phyloP scores from a whole-genome alignment of 1,140 invertebrate genomes.

The Solen grandis region DNA sequence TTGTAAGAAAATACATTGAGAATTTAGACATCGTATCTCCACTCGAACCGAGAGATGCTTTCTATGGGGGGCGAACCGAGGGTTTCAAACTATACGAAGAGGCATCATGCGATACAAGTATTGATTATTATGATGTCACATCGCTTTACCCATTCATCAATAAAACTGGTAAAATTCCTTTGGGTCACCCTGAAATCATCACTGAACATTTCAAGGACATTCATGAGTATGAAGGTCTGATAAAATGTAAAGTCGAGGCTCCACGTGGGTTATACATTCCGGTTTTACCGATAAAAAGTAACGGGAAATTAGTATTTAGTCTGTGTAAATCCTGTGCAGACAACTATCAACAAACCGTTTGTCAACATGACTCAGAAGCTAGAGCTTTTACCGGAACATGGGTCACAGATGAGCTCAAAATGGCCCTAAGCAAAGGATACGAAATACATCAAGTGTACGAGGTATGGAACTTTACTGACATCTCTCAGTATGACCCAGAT shows the following conservation, averaged over 20 bases:
- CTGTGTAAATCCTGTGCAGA: conserved; percentile 12
- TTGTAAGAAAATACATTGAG: too few species aligned
- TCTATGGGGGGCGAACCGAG: too few species aligned
- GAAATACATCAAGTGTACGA: neutral
- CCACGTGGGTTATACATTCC: conserved; percentile 9
- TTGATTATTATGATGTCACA: too few species aligned
- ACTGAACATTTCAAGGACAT: conserved; percentile 7
- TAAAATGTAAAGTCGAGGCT: neutral
- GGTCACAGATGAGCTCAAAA: conserved; percentile 6
- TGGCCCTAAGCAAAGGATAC: conserved; percentile 1
- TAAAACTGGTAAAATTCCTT: neutral
- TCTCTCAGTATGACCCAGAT: conserved; percentile 47
- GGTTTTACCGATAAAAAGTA: neutral
- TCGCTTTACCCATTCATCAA: too few species aligned
- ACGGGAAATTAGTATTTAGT: conserved; percentile 4
- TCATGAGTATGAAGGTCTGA: neutral
- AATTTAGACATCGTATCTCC: too few species aligned
- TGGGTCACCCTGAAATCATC: conserved; percentile 1
- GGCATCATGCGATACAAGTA: too few species aligned
- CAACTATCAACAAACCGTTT: neutral
- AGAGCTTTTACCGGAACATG: too few species aligned
- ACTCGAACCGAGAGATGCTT: too few species aligned
- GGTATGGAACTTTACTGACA: conserved; percentile 6
- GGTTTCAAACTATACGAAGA: too few species aligned
- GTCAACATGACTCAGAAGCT: neutral